Base-by-base conservation (phyloP, 2,113 vertebrate genomes). In the Tachuris rubrigastra region DNA sequence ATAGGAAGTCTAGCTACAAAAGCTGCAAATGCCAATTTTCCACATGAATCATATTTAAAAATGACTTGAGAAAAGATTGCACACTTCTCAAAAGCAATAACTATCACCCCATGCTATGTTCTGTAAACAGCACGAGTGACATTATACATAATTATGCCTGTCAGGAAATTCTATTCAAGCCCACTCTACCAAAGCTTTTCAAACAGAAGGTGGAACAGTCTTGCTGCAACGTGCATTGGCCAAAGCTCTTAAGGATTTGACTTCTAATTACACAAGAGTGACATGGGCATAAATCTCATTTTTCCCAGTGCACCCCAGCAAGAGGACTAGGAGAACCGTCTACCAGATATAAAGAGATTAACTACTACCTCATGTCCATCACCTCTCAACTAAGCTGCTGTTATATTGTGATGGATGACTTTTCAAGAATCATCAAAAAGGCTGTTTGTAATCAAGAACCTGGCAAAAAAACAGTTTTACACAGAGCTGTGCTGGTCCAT, bases 71-170 rank as follows among this genome's bases (percentile, higher is more conserved):
- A 79, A 94, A 94, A 93, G 35, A 93, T 50, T 41, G 62, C 53
- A 89, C 66, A 60, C 85, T 89, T 95, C 71, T 82, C 81, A 82
- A 89, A 94, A 72, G 92, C 87, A 97, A 25, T 93, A 95, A 94
- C 77, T 91, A 87, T 75, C 81, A 90, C 85, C 74, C 58, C 92
- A 96, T 93, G 81, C 74, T 89, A 87, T n/a, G 74, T 68, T 95
- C 71, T 85, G 63, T 88, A 94, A 96, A 95, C 78, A 87, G 78
- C 71, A 89, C 4, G 0, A 90, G 41, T 79, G 35, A 52, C 87
- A 93, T 91, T 89, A 78, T 27, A 65, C 20, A 14, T 68, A 91
- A 91, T 95, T 89, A 90, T 0, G 2, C 37, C 58, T 90, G 58
- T 67, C 92, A 91, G 56, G 71, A 93, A 91, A 89, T 68, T 72